Conservation (phyloP, 2,888 invertebrate species). For the Shargacucullia verbasci region DNA sequence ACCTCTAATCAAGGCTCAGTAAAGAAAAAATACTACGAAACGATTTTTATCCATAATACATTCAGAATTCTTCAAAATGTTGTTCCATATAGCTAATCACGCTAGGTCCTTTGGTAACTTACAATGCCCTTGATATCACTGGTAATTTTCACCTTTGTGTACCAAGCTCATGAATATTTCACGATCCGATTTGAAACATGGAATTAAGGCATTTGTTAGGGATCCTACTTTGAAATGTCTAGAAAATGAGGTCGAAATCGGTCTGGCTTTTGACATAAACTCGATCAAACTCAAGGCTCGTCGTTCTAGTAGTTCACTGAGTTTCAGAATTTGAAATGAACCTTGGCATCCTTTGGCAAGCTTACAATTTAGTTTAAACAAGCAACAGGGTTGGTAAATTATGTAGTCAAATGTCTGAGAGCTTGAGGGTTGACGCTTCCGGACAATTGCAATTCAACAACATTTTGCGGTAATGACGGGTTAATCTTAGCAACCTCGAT, state of each 20-base stretch:
- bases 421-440: slow-evolving; percentile 16
- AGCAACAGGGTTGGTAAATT: slow-evolving; percentile 20
- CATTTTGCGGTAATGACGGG: slow-evolving; percentile 41
- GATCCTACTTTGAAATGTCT: slow-evolving; percentile 17
- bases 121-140: background rate
- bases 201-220: slow-evolving; percentile 30
- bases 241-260: slow-evolving; percentile 28
- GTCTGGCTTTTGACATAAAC: slow-evolving; percentile 11
- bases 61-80: background rate
- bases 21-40: too few species aligned
- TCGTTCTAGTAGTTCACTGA: background rate
- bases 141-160: slow-evolving; percentile 43
- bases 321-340: slow-evolving; percentile 28
- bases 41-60: background rate
- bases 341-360: slow-evolving; percentile 16
- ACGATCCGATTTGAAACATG: slow-evolving; percentile 9
- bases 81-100: background rate
- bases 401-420: slow-evolving; percentile 17
- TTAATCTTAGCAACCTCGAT: slow-evolving; percentile 9
- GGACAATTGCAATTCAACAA: slow-evolving; percentile 1
- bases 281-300: background rate
- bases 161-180: slow-evolving; percentile 38
- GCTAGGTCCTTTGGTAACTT: slow-evolving; percentile 2
- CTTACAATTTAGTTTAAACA: slow-evolving; percentile 19
- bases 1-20: too few species aligned